Base-by-base conservation (phyloP, 1,140 invertebrate species). In the Matsumurasca onukii region DNA sequence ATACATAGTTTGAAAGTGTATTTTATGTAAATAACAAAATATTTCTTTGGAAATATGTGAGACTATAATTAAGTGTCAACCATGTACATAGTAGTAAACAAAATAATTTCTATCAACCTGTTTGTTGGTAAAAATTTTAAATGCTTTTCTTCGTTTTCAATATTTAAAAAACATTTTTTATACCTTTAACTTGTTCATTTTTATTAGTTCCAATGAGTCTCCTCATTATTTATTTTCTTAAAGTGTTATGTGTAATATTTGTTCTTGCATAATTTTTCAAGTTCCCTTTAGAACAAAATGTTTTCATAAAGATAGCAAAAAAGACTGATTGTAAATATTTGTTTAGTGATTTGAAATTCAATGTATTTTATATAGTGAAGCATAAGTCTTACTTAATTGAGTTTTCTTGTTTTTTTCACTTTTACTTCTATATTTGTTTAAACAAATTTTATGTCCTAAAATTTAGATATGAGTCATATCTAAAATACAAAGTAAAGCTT, bases 321-420 rank as follows among this genome's bases (percentile, higher is more conserved):
- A 51, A 45, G 49, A 51, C 49, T 51, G 49, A 51, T n/a, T 51
- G 49, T 51, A 45, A n/a, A n/a, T n/a, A n/a, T n/a, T n/a, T n/a
- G n/a, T n/a, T n/a, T n/a, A n/a, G n/a, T n/a, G n/a, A n/a, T n/a
- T n/a, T n/a, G n/a, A n/a, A n/a, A n/a, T n/a, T n/a, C n/a, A n/a
- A n/a, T n/a, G n/a, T n/a, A n/a, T n/a, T n/a, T n/a, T n/a, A n/a
- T n/a, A n/a, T n/a, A n/a, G n/a, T n/a, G n/a, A n/a, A n/a, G n/a
- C n/a, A n/a, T n/a, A n/a, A n/a, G n/a, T n/a, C n/a, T n/a, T n/a
- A n/a, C n/a, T n/a, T n/a, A n/a, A n/a, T n/a, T n/a, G n/a, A n/a
- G n/a, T n/a, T n/a, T n/a, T n/a, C n/a, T n/a, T n/a, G n/a, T n/a
- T n/a, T n/a, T n/a, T n/a, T n/a, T n/a, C n/a, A n/a, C n/a, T n/a